Conservation (phyloP, 2,113 vertebrate species). For the Epinephelus moara region DNA sequence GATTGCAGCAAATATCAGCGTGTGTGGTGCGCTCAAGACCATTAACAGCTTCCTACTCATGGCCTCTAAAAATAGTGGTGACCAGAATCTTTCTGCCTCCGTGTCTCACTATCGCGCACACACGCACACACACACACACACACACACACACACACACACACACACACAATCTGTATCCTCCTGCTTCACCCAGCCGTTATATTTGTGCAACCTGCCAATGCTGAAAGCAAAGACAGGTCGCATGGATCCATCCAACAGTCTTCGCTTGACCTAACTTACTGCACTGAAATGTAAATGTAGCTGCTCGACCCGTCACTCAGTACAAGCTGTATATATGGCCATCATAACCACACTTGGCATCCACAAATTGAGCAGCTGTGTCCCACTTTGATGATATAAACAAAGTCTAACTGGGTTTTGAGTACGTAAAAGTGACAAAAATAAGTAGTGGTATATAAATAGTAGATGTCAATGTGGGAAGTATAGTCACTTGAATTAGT, state of each 20-base stretch:
- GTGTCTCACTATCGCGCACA: neutral
- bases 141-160: neutral
- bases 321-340: neutral
- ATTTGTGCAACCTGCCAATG: constrained; percentile 1
- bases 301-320: neutral
- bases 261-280: neutral
- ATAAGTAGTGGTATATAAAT: constrained; percentile 4
- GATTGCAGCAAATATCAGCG: constrained; percentile 6
- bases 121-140: neutral
- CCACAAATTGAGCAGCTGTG: constrained; percentile 36
- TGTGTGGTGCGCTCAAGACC: constrained; percentile 11
- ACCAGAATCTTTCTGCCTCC: constrained; percentile 15
- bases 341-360: constrained; percentile 20
- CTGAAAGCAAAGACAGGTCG: constrained; percentile 7
- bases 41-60: constrained; percentile 53
- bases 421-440: constrained; percentile 3
- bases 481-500: neutral
- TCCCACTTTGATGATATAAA: constrained; percentile 33
- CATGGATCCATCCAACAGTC: neutral
- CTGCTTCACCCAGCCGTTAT: neutral
- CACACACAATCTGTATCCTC: neutral
- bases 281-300: neutral
- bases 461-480: neutral
- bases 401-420: constrained; percentile 26
- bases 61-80: constrained; percentile 45